Evolutionary conservation across 1,140 invertebrate species (phyloP), one percentile per base, ranked within the genome.

Genomic region (Macrosteles quadrilineatus): DNA sequence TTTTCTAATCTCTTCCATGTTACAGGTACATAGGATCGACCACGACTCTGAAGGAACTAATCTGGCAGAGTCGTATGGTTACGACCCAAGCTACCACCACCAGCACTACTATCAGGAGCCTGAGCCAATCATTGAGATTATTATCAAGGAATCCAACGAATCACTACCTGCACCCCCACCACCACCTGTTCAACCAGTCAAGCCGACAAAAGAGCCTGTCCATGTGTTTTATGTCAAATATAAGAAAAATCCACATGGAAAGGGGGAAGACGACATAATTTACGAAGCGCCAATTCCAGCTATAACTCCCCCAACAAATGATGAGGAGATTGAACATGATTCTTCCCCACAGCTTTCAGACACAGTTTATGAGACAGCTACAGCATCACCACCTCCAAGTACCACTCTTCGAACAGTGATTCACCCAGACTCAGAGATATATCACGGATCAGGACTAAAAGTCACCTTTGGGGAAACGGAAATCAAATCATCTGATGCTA

Each of bases 191-290:
- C 79, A 84, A 4, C 81, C 84, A 1, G 78, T 84, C 30, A 81
- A 84, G 0, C 78, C 80, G 23, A 66, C 84, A 82, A 59, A 77
- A 43, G 78, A 78, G 69, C 91, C 92, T 14, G 90, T 95, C 55
- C 92, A 95, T 75, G 93, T 95, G 1, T 95, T 93, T 77, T 95
- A 95, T 76, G 92, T 95, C 0, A 94, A 94, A 78, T 95, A 95
- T 76, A 91, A 93, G 73, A 93, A 94, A 78, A 91, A 89, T 27
- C 85, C 76, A 0, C 73, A 75, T 27, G 76, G 76, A 1, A 75
- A 76, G 21, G 74, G 72, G 17, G 87, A 94, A 68, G 74, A 74
- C 47, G 74, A 76, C 9, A 86, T 94, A 1, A 84, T 93, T 23
- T 91, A 93, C 73, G 92, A 94, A 66, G 82, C 86, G 71, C 91